phyloP scores from a whole-genome alignment of 2,888 invertebrate species.

The Synergus umbraculus region DNA sequence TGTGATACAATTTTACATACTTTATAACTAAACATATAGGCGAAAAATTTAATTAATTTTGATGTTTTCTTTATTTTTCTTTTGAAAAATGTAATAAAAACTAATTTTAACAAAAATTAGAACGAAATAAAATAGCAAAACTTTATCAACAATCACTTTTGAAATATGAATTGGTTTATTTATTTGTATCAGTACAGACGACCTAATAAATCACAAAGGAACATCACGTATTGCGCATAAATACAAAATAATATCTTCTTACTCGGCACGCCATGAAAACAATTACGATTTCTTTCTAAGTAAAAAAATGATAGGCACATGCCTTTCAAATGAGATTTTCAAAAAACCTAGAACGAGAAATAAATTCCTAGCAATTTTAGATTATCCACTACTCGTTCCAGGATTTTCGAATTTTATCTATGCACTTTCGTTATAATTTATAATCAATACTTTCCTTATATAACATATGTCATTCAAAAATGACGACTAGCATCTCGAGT shows the following conservation, averaged over 20 bases:
- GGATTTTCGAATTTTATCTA: constrained; percentile 20
- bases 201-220: constrained; percentile 37
- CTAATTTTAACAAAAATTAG: neutral
- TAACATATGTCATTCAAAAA: constrained; percentile 36
- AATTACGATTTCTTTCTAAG: constrained; percentile 13
- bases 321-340: neutral
- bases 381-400: constrained; percentile 10
- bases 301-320: constrained; percentile 8
- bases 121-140: neutral
- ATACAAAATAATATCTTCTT: constrained; percentile 36
- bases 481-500: constrained; percentile 35
- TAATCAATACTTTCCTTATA: constrained; percentile 15
- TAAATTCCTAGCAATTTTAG: neutral
- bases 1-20: too few relatives aligned
- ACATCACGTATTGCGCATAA: constrained; percentile 29
- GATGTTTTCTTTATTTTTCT: neutral
- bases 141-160: neutral
- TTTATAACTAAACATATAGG: too few relatives aligned
- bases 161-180: constrained; percentile 27
- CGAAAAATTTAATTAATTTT: too few relatives aligned
- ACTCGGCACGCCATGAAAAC: neutral
- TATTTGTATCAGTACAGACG: constrained; percentile 35
- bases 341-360: constrained; percentile 35
- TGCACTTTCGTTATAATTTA: neutral
- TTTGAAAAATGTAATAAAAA: neutral